phyloP scores from a whole-genome alignment of 2,113 vertebrate genomes.

The Elachura formosa region DNA sequence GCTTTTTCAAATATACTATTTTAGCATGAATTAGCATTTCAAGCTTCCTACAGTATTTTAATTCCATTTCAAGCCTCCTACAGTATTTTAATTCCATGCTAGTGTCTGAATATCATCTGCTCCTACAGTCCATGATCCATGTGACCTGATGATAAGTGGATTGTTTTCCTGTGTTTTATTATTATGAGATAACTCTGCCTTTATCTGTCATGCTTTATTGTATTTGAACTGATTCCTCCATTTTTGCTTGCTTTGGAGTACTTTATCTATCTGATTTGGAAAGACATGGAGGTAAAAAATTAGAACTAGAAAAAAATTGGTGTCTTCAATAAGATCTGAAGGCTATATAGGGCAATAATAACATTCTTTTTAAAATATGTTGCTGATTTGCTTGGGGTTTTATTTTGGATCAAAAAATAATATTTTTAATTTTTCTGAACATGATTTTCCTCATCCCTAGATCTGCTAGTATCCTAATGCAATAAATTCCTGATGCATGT shows the following conservation, averaged over 20 bases:
- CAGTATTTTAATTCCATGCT: not conserved
- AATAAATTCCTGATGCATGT: not conserved
- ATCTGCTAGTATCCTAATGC: not conserved
- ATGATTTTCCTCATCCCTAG: not conserved
- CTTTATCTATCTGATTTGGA: not conserved
- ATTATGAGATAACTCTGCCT: not conserved
- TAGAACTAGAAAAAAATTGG: not conserved
- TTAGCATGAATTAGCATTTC: constrained; percentile 34
- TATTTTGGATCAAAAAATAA: not conserved
- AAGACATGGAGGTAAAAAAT: not conserved
- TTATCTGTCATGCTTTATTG: not conserved
- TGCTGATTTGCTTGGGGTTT: not conserved
- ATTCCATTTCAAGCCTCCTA: not conserved
- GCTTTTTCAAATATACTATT: constrained; percentile 28
- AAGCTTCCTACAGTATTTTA: not conserved
- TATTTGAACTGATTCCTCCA: not conserved
- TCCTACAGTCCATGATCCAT: not conserved
- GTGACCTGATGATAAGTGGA: not conserved
- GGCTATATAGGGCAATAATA: not conserved
- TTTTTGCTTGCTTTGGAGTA: not conserved
- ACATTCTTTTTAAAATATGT: not conserved
- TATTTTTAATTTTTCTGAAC: not conserved
- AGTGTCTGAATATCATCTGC: not conserved
- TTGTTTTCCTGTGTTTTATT: constrained; percentile 5
- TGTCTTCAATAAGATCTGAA: not conserved